Evolutionary conservation across 2,113 vertebrate species (phyloP), one percentile per base, ranked within the genome.

Genomic region (Lonchura striata): DNA sequence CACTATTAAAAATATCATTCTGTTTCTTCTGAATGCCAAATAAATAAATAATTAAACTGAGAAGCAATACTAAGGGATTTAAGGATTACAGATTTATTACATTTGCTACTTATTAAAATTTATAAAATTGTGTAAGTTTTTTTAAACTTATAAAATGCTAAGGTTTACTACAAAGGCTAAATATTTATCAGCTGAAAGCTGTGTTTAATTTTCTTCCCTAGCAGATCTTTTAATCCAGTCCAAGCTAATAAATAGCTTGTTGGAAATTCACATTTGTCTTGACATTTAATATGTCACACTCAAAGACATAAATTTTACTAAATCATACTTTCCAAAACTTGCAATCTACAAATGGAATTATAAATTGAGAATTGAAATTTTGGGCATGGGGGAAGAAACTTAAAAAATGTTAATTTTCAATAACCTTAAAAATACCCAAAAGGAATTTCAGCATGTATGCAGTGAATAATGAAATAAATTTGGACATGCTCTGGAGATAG

Each of bases 361-460:
- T 24, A 82, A 63, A 82, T 21, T 47, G 15, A 86, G n/a, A 81
- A 63, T 3, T 78, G 19, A 53, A 59, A 59, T 23, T 44, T 20
- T 1, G 1, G 23, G 7, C 8, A 33, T 3, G 3, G 15, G 7
- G 14, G 23, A 0, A 57, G 9, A 82, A 82, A 47, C 8, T 46
- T 71, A 30, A 71, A 24, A 90, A 94, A 82, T 9, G 7, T 3
- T 60, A 5, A 16, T 35, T 88, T 79, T 79, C 3, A 63, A 64
- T 50, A 59, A 54, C 25, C 25, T 27, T 71, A 0, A 27, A 37
- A 28, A 78, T 68, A 41, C 3, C 41, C 41, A 15, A 33, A 61
- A 75, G 65, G n/a, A 7, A 37, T 21, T 80, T 93, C 24, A 54
- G 16, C 42, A 33, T 35, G 22, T 9, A 11, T 10, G 20, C 27